Conservation (phyloP, 2,888 invertebrate genomes). For the Rhyacophila evoluta region DNA sequence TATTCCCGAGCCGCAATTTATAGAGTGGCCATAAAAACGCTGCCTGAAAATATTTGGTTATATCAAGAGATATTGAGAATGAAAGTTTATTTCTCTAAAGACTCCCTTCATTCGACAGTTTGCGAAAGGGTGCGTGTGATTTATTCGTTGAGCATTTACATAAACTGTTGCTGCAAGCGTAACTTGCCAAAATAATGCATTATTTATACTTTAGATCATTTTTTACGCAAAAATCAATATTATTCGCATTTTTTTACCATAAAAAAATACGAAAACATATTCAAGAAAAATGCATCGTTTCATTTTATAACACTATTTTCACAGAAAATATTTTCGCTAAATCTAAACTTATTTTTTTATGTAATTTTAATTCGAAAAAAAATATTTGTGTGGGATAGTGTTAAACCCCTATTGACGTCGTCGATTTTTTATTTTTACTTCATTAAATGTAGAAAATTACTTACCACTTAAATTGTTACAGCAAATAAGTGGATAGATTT, state of each 20-base stretch:
- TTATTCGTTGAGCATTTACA: conserved; percentile 29
- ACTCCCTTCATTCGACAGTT: neutral
- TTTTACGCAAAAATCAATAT: neutral
- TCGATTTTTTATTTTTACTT: too few relatives aligned
- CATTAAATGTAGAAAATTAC: too few relatives aligned
- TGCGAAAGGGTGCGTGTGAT: conserved; percentile 32
- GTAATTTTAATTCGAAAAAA: too few relatives aligned
- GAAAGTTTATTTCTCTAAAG: conserved; percentile 17
- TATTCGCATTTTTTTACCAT: neutral
- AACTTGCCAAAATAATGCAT: conserved; percentile 20
- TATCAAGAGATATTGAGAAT: conserved; percentile 8
- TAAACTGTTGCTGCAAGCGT: conserved; percentile 32
- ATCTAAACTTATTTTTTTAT: too few relatives aligned
- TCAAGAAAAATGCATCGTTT: too few relatives aligned
- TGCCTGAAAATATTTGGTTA: conserved; percentile 1
- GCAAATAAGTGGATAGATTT: too few relatives aligned
- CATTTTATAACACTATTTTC: too few relatives aligned
- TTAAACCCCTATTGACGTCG: too few relatives aligned
- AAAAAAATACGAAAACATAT: too few relatives aligned
- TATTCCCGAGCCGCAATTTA: neutral
- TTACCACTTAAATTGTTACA: too few relatives aligned
- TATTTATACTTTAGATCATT: conserved; percentile 15
- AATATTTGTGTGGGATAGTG: too few relatives aligned
- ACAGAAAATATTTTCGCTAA: too few relatives aligned
- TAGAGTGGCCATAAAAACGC: neutral